phyloP scores from a whole-genome alignment of 2,113 vertebrate genomes.

The Odontesthes bonariensis region DNA sequence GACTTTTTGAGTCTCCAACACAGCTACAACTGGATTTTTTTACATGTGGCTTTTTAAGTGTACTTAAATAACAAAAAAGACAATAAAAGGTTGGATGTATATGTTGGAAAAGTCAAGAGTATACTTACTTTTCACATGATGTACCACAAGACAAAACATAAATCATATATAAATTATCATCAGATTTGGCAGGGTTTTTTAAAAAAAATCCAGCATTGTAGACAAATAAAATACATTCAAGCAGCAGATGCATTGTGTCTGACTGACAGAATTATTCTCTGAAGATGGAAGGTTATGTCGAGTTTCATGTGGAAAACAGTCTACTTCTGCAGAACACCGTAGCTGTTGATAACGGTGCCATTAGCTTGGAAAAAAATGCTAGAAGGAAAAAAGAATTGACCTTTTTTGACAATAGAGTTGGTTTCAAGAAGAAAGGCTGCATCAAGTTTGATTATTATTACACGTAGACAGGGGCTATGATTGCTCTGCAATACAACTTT shows the following conservation, averaged over 20 bases:
- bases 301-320: not conserved
- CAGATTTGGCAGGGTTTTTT: not conserved
- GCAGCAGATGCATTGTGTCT: not conserved
- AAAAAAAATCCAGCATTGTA: no score
- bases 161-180: no score
- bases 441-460: not conserved
- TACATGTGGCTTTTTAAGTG: not conserved
- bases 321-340: not conserved
- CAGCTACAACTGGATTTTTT: no score
- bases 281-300: not conserved
- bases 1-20: no score
- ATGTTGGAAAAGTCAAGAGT: not conserved
- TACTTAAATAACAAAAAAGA: not conserved
- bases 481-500: not conserved
- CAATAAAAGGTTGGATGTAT: no score
- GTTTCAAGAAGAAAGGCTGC: not conserved
- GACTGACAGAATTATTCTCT: not conserved
- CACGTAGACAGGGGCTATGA: not conserved
- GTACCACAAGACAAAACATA: not conserved
- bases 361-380: conserved; percentile 1
- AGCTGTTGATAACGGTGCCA: conserved; percentile 8
- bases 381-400: not conserved
- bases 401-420: not conserved
- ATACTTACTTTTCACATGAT: not conserved
- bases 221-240: not conserved